Conservation (phyloP, 2,113 vertebrate genomes). For the Callospermophilus lateralis region DNA sequence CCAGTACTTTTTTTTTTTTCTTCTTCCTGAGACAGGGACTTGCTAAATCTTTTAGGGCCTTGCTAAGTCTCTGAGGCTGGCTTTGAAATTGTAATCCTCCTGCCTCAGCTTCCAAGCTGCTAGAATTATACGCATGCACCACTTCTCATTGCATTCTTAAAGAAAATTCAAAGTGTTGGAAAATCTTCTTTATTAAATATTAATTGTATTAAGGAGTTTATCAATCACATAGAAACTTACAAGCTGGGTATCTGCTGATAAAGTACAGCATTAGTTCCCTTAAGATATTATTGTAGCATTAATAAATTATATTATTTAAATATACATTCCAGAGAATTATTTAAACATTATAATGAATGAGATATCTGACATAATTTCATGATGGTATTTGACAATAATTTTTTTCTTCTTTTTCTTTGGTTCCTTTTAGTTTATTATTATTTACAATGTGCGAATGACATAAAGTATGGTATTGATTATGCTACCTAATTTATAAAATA, state of each 20-base stretch:
- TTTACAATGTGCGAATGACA: not conserved
- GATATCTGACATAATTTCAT: not conserved
- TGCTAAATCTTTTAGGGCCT: too few species aligned
- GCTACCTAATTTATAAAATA: not conserved
- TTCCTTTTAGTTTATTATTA: not conserved
- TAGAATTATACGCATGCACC: too few species aligned
- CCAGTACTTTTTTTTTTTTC: too few species aligned
- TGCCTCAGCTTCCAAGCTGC: too few species aligned
- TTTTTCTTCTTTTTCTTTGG: not conserved
- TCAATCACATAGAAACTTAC: conserved; percentile 37
- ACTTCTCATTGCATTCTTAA: not conserved
- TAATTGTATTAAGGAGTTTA: conserved; percentile 33
- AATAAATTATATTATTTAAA: conserved; percentile 54
- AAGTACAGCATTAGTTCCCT: not conserved
- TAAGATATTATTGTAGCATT: conserved; percentile 10
- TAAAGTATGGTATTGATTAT: not conserved
- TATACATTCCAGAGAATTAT: not conserved
- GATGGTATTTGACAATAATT: not conserved
- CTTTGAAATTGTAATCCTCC: too few species aligned
- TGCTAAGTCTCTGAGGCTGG: too few species aligned
- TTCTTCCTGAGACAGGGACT: too few species aligned
- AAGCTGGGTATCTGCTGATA: conserved; percentile 10
- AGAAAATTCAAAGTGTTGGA: conserved; percentile 14
- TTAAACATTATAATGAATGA: not conserved
- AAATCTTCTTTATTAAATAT: conserved; percentile 35